phyloP scores from a whole-genome alignment of 2,113 vertebrate genomes.

The Pagrus major region DNA sequence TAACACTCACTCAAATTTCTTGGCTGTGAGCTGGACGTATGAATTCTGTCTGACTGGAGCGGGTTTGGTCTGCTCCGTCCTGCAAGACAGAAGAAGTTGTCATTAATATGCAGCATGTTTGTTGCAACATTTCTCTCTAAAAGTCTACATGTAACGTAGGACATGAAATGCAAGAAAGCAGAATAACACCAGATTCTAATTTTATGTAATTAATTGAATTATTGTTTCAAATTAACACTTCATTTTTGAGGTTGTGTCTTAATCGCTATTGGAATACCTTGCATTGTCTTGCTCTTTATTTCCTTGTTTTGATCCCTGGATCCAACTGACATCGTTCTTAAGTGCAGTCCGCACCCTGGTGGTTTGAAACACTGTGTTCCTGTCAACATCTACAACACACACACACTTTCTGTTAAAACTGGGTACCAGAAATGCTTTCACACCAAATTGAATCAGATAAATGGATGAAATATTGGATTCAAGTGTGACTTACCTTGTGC shows the following conservation, averaged over 20 bases:
- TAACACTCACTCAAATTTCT: conserved; percentile 77
- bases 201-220: background rate
- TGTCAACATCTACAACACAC: conserved; percentile 63
- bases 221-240: background rate
- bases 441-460: background rate
- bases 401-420: conserved; percentile 15
- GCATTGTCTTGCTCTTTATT: conserved; percentile 1
- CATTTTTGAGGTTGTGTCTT: background rate
- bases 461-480: background rate
- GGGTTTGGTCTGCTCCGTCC: background rate
- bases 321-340: conserved; percentile 76
- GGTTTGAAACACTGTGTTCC: conserved; percentile 53
- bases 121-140: background rate
- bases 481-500: conserved; percentile 49
- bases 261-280: conserved; percentile 38
- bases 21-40: conserved; percentile 52
- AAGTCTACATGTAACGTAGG: no score
- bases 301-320: conserved; percentile 26
- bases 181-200: background rate
- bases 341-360: conserved; percentile 50
- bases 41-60: background rate
- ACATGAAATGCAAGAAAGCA: background rate
- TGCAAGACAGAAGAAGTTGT: conserved; percentile 38
- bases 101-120: background rate
- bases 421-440: background rate